Conservation (phyloP, 2,888 invertebrate species). For the Sesamia inferens region DNA sequence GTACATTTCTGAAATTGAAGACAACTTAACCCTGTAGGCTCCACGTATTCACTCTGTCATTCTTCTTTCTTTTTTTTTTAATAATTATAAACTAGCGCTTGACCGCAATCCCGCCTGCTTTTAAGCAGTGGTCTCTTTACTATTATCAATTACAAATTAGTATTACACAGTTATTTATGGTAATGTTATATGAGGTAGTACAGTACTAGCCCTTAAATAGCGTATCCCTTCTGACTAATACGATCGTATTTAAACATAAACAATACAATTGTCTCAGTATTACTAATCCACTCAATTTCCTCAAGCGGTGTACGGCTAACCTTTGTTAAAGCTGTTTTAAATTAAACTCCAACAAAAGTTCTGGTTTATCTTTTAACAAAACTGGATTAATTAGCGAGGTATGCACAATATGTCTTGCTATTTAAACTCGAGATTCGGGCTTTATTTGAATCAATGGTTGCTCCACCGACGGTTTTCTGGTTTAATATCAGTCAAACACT, state of each 20-base stretch:
- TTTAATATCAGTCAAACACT: constrained; percentile 6
- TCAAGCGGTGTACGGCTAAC: constrained; percentile 2
- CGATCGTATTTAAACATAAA: constrained; percentile 8
- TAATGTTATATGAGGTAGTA: neutral
- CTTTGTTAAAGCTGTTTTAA: constrained; percentile 27
- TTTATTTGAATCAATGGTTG: constrained; percentile 1
- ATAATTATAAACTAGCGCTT: too few species aligned
- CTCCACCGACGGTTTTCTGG: neutral
- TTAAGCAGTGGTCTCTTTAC: too few species aligned
- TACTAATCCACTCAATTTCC: constrained; percentile 26
- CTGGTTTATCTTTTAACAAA: constrained; percentile 14
- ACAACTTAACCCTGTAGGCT: neutral
- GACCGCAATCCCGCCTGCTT: too few species aligned
- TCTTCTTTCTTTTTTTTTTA: too few species aligned
- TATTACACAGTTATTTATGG: neutral
- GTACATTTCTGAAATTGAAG: neutral
- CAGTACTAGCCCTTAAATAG: neutral
- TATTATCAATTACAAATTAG: neutral
- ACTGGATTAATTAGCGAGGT: constrained; percentile 1
- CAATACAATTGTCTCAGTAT: constrained; percentile 5
- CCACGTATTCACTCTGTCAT: neutral
- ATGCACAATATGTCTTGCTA: constrained; percentile 17
- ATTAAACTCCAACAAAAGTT: constrained; percentile 27
- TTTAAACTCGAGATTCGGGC: constrained; percentile 14
- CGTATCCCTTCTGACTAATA: neutral